Conservation (phyloP, 1,140 invertebrate genomes). For the Camponotus pennsylvanicus region DNA sequence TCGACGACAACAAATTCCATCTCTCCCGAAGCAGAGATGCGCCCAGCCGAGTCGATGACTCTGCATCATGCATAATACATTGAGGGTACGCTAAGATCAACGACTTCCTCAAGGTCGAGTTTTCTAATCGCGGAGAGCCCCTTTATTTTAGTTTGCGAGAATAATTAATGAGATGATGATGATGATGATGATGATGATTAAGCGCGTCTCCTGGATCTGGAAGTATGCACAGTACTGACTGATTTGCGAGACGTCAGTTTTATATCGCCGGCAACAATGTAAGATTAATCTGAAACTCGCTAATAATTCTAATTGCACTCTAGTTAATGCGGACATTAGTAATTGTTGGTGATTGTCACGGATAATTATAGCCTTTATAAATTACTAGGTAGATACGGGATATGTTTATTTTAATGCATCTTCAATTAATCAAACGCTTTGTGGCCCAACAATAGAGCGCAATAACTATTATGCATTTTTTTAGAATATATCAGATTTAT, state of each 20-base stretch:
- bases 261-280: not conserved
- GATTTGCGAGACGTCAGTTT: not conserved
- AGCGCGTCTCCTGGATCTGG: not conserved
- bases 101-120: constrained; percentile 35
- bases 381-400: not conserved
- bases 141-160: constrained; percentile 1
- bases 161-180: not conserved
- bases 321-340: not conserved
- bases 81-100: constrained; percentile 26
- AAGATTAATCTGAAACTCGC: not conserved
- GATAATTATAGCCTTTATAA: constrained; percentile 4
- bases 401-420: constrained; percentile 2
- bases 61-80: constrained; percentile 44
- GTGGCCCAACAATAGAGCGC: not conserved
- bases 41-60: constrained; percentile 40
- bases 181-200: too few relatives aligned
- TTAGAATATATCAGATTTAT: not conserved
- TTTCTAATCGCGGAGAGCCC: not conserved
- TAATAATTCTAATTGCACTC: constrained; percentile 14
- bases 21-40: constrained; percentile 4
- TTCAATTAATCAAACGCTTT: constrained; percentile 17
- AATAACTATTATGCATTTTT: not conserved
- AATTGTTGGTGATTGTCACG: constrained; percentile 10
- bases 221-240: not conserved
- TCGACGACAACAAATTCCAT: not conserved